These are phyloP conservation scores for Dolichomitus sp. DNA, from an alignment of 2,888 invertebrate species.

Conservation along the genomic window DNA sequence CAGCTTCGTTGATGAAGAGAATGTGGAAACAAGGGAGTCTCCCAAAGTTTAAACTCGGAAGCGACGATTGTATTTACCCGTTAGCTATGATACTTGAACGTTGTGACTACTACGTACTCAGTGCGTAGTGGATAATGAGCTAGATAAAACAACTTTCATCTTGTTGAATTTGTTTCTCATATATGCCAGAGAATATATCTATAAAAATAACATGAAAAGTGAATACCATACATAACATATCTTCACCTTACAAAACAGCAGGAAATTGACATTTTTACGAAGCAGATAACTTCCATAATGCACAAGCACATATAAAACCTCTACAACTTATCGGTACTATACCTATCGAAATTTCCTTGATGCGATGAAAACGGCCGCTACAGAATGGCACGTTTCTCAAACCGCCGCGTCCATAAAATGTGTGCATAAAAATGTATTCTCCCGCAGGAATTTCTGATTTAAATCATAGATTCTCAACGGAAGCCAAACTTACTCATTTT, in stretches of 20 bases:
- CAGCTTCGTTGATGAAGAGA: slow-evolving; percentile 40
- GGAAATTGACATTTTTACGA: background rate
- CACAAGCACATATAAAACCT: too few species aligned
- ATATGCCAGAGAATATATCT: background rate
- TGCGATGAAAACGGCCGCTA: too few species aligned
- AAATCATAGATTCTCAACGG: slow-evolving; percentile 12
- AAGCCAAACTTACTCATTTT: slow-evolving; percentile 17
- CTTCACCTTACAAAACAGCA: background rate
- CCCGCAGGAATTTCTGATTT: background rate
- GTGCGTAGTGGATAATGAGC: background rate
- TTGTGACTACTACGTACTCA: background rate
- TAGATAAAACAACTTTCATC: background rate
- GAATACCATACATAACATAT: background rate
- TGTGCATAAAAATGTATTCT: background rate
- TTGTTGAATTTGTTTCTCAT: background rate
- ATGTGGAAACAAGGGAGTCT: slow-evolving; percentile 26
- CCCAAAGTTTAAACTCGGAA: slow-evolving; percentile 41
- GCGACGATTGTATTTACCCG: slow-evolving; percentile 45
- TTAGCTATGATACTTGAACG: slow-evolving; percentile 18
- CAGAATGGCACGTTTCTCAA: background rate
- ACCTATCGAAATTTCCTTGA: background rate
- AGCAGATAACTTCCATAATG: background rate
- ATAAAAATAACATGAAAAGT: background rate
- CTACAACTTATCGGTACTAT: background rate
- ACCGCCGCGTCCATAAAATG: background rate